phyloP scores from a whole-genome alignment of 1,140 invertebrate genomes.

The Periplaneta americana region DNA sequence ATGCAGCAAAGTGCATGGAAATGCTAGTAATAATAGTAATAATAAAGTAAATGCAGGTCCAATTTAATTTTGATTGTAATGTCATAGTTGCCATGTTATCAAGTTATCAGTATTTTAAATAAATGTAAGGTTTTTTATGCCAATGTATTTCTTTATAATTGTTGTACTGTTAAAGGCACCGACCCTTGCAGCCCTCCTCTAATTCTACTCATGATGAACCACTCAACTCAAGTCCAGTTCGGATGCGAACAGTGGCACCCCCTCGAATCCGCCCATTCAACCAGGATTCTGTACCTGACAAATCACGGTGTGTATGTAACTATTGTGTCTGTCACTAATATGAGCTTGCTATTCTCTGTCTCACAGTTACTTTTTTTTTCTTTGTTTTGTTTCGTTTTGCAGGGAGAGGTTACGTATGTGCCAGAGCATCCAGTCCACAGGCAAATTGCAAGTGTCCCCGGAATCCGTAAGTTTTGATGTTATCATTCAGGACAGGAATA shows the following conservation, averaged over 20 bases:
- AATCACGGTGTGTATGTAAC: conserved; percentile 35
- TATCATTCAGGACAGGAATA: too few relatives aligned
- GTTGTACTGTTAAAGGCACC: too few relatives aligned
- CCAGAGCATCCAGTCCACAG: conserved; percentile 28
- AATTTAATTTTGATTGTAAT: too few relatives aligned
- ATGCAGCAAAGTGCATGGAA: too few relatives aligned
- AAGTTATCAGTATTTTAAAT: too few relatives aligned
- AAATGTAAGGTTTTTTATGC: too few relatives aligned
- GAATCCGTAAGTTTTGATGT: conserved; percentile 30
- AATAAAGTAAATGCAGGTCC: too few relatives aligned
- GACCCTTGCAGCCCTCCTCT: not conserved
- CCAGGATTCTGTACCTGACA: conserved; percentile 37
- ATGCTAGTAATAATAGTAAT: too few relatives aligned
- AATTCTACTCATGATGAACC: conserved; percentile 8
- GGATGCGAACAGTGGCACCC: not conserved
- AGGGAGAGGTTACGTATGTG: conserved; percentile 21
- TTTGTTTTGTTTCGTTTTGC: not conserved
- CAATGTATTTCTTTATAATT: too few relatives aligned
- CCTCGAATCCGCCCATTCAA: conserved; percentile 5
- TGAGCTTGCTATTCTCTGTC: not conserved
- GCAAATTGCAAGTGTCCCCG: conserved; percentile 31
- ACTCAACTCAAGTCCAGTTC: conserved; percentile 10
- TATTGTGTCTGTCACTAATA: not conserved
- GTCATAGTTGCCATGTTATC: too few relatives aligned
- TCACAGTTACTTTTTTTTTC: not conserved